Percentiles rank a stretch among this genome's conserved stretches.
These are phyloP conservation scores for Oriolus oriolus DNA, from an alignment of 2,113 vertebrate genomes.

Conservation along the genomic window DNA sequence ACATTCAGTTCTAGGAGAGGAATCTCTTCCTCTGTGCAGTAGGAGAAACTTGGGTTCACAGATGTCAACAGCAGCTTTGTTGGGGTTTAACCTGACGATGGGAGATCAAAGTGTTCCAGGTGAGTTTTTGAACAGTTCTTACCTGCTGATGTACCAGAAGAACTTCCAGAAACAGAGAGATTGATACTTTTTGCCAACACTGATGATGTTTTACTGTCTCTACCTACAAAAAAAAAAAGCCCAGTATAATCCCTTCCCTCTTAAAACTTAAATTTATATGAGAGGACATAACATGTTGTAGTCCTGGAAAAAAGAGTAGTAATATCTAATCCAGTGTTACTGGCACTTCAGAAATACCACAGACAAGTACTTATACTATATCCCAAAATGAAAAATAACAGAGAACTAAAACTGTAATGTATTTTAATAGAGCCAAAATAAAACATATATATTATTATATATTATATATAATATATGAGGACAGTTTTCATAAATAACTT, in stretches of 20 bases:
- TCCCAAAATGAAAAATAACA: neutral
- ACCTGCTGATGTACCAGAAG: slow-evolving; percentile 73
- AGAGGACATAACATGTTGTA: neutral
- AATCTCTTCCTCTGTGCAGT: neutral
- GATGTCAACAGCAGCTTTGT: neutral
- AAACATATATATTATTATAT: neutral
- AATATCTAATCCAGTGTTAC: neutral
- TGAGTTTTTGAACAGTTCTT: neutral
- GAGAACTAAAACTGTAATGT: neutral
- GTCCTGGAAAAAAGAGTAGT: neutral
- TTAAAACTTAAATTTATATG: neutral
- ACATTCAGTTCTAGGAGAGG: neutral
- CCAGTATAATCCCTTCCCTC: neutral
- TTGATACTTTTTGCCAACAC: slow-evolving; percentile 79
- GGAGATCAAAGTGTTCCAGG: neutral
- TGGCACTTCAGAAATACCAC: neutral
- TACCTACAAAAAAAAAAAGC: slow-evolving; percentile 73
- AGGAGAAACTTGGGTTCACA: neutral
- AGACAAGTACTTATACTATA: neutral
- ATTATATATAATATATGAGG: neutral
- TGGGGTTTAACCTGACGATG: neutral
- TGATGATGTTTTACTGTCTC: slow-evolving; percentile 82
- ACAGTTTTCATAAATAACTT: neutral
- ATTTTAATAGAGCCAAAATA: neutral
- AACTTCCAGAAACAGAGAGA: slow-evolving; percentile 74